Evolutionary conservation across 23 tunicate species (phyloP), one percentile per base, ranked within the genome.

Genomic region (Ciona savignyi): DNA sequence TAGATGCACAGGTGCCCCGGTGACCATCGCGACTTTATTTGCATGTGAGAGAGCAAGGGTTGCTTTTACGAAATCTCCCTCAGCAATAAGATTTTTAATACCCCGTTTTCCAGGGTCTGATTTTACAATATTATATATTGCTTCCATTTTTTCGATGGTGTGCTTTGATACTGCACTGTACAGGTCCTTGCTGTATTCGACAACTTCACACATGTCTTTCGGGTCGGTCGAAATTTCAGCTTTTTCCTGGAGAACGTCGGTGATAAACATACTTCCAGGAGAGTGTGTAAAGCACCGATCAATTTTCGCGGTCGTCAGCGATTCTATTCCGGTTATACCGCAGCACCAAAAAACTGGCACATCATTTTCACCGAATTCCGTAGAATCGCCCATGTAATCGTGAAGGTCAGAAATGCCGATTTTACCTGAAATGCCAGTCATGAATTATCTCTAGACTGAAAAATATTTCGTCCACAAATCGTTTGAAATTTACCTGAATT

Each of bases 211-310:
- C 11, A 24, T n/a, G 9, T 22, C 21, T 23, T 73, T 23, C 4
- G 77, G 77, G 1, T n/a, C n/a, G n/a, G n/a, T n/a, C n/a, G n/a
- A n/a, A n/a, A n/a, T n/a, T n/a, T 77, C 23, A 1, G 62, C 32
- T 2, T 63, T 74, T 31, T 68, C 72, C 65, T 83, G 87, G 4
- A 27, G 2, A 22, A 83, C 68, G 63, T 89, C 96, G 1, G 96
- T 81, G 34, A 89, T 27, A 65, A 81, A 89, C 96, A 89, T 89
- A n/a, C 30, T 35, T 27, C 96, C 96, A 33, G 88, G 84, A 29
- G 75, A 66, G 73, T 89, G 96, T 22, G 96, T 66, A 68, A 82
- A 84, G 0, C 84, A 72, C 32, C 82, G 51, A 30, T 90, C 84
- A 67, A 65, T 1, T 30, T 73, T 78, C 61, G 96, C 80, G 0